phyloP scores from a whole-genome alignment of 1,140 invertebrate genomes.

The Odontomachus brunneus region DNA sequence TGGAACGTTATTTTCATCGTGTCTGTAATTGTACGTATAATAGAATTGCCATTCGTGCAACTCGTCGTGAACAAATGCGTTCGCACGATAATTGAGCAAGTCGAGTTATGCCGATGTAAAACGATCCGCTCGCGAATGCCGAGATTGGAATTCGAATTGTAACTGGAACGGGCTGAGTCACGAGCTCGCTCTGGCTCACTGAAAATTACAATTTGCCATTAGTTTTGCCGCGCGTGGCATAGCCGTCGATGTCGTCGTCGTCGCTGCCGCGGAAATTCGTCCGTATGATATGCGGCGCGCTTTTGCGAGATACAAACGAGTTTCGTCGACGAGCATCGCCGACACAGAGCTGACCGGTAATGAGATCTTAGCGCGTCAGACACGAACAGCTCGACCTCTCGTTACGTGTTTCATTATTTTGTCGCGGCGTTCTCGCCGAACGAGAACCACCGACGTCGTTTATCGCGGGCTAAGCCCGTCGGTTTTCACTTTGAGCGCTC shows the following conservation, averaged over 20 bases:
- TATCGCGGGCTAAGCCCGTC: no score
- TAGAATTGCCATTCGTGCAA: constrained; percentile 1
- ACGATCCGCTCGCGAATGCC: constrained; percentile 28
- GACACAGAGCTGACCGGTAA: constrained; percentile 10
- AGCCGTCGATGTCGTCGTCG: no score
- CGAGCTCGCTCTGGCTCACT: not conserved
- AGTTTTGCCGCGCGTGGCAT: constrained; percentile 17
- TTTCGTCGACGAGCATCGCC: not conserved
- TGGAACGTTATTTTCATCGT: not conserved
- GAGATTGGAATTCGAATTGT: constrained; percentile 54
- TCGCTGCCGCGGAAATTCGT: constrained; percentile 18
- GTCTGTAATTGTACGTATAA: not conserved
- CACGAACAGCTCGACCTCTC: not conserved
- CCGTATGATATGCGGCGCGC: not conserved
- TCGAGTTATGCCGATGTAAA: constrained; percentile 43
- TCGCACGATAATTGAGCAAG: constrained; percentile 48
- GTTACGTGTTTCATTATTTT: not conserved
- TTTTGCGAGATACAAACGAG: constrained; percentile 37
- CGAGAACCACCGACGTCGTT: no score
- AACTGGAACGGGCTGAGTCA: constrained; percentile 24
- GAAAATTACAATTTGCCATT: constrained; percentile 58
- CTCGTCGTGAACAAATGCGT: constrained; percentile 20
- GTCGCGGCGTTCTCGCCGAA: no score
- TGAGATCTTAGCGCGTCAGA: constrained; percentile 14
- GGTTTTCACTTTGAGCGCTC: not conserved